phyloP scores from a whole-genome alignment of 2,797 vertebrate genomes.

The Catamblyrhynchus diadema region DNA sequence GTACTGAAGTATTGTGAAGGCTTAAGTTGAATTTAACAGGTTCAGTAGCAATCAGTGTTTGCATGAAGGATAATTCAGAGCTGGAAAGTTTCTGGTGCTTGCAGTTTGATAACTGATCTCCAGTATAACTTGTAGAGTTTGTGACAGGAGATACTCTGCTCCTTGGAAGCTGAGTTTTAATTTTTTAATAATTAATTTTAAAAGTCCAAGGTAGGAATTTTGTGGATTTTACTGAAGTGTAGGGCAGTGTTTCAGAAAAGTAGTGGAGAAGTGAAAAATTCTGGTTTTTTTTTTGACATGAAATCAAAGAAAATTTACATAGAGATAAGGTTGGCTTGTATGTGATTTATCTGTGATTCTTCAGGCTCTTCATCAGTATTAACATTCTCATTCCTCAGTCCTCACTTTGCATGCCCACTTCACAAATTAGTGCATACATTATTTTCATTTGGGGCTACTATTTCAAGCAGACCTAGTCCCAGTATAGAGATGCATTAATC shows the following conservation, averaged over 20 bases:
- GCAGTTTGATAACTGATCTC: neutral
- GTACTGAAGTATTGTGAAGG: neutral
- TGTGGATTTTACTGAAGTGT: neutral
- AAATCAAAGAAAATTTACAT: neutral
- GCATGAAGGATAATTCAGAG: neutral
- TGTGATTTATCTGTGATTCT: neutral
- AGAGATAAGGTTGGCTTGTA: neutral
- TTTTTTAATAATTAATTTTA: neutral
- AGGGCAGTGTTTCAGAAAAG: neutral
- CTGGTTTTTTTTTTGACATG: fast-evolving
- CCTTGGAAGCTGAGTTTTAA: neutral
- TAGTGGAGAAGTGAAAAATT: neutral
- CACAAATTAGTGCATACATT: neutral
- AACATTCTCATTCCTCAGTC: neutral
- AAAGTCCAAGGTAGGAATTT: neutral
- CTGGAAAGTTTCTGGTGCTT: neutral
- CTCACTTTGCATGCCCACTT: neutral
- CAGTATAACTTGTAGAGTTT: neutral
- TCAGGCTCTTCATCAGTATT: neutral
- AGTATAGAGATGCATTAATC: neutral
- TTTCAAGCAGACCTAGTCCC: neutral
- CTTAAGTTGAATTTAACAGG: neutral
- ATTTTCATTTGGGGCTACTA: neutral
- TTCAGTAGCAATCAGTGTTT: neutral
- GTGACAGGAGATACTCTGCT: neutral